Percentiles rank a stretch among this genome's conserved stretches.
phyloP scores from a whole-genome alignment of 2,113 vertebrate genomes.

The Cyanoramphus novaezelandiae region DNA sequence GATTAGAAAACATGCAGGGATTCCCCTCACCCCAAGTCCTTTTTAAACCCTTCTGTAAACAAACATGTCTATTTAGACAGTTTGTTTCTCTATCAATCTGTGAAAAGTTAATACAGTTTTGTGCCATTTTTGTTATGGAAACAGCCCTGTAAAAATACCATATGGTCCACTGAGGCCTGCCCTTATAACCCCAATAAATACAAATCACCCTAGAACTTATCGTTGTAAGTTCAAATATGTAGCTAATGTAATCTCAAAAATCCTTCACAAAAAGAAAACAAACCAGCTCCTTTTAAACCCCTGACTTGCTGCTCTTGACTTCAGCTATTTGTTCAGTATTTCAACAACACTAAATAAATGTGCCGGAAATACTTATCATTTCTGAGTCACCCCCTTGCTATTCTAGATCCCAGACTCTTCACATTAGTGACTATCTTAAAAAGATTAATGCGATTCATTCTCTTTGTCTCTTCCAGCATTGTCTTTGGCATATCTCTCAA shows the following conservation, averaged over 20 bases:
- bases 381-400: conserved; percentile 25
- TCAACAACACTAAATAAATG: conserved; percentile 49
- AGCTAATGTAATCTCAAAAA: conserved; percentile 62
- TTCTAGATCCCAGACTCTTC: conserved; percentile 21
- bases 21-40: background rate
- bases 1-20: background rate
- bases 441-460: background rate
- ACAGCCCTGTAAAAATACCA: conserved; percentile 48
- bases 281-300: conserved; percentile 39
- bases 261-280: conserved; percentile 59
- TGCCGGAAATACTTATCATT: conserved; percentile 20
- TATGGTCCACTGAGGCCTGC: conserved; percentile 1
- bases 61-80: background rate
- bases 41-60: conserved; percentile 1
- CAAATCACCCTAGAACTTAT: conserved; percentile 55
- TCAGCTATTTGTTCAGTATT: conserved; percentile 48
- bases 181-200: conserved; percentile 59
- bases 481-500: background rate
- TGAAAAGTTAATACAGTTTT: conserved; percentile 53
- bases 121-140: conserved; percentile 45
- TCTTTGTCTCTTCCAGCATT: background rate
- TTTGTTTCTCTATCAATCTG: conserved; percentile 51
- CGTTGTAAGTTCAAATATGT: conserved; percentile 42
- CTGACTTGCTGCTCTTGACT: conserved; percentile 48
- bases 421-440: background rate